Percentiles rank a stretch among this genome's conserved stretches.
Evolutionary conservation across 2,113 vertebrate species (phyloP).

Genomic region (Psephotus haematonotus): DNA sequence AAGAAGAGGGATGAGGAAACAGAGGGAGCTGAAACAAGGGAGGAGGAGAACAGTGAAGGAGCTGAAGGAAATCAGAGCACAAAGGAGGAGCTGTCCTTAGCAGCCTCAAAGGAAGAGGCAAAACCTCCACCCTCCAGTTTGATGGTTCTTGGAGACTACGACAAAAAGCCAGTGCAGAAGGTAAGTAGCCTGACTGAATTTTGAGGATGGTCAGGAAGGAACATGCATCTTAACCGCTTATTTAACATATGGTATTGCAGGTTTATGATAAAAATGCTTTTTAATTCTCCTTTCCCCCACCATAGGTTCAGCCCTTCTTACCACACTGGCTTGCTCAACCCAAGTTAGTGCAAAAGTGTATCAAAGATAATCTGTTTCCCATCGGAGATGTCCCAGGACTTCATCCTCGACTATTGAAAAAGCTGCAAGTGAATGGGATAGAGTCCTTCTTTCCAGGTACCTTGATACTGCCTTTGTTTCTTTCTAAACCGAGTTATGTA

Average conservation of each 20-base stretch:
- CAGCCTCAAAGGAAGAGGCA: background rate
- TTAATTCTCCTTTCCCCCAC: background rate
- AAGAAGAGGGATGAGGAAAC: background rate
- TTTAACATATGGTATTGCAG: background rate
- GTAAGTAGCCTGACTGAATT: background rate
- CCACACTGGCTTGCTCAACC: constrained; percentile 90
- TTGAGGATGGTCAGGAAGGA: background rate
- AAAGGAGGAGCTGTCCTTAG: background rate
- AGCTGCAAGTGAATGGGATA: constrained; percentile 82
- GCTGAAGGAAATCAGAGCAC: background rate
- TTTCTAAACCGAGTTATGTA: background rate
- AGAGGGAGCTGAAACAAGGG: background rate
- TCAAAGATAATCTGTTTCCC: constrained; percentile 81
- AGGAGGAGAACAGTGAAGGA: background rate
- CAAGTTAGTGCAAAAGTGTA: constrained; percentile 78
- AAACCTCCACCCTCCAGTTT: constrained; percentile 15
- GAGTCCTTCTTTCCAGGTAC: constrained; percentile 90
- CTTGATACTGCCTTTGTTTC: background rate
- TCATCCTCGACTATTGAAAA: constrained; percentile 78
- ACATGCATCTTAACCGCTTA: background rate
- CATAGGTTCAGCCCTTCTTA: constrained; percentile 86
- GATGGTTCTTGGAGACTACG: constrained; percentile 79
- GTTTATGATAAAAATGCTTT: background rate
- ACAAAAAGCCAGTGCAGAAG: constrained; percentile 52
- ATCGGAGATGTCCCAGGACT: constrained; percentile 77